These are phyloP conservation scores for Venturia canescens DNA, from an alignment of 1,140 invertebrate genomes.

Conservation along the genomic window DNA sequence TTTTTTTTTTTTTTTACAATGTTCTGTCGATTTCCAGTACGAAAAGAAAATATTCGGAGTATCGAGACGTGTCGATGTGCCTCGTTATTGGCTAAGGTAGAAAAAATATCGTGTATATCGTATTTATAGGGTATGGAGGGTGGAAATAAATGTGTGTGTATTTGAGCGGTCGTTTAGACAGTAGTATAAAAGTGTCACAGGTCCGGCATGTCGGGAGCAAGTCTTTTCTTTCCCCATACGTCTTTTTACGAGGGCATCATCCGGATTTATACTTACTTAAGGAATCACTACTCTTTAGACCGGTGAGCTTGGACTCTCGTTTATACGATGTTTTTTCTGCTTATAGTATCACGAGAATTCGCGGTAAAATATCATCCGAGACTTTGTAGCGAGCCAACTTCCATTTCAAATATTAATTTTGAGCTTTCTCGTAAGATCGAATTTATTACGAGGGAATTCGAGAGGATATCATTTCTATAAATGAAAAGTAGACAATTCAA, in stretches of 20 bases:
- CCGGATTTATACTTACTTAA: constrained; percentile 72
- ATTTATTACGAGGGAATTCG: not conserved
- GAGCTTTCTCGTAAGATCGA: not conserved
- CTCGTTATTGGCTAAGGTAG: constrained; percentile 2
- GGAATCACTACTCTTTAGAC: constrained; percentile 61
- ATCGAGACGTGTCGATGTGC: not conserved
- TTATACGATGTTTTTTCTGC: constrained; percentile 1
- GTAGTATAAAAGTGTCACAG: constrained; percentile 31
- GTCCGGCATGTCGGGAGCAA: constrained; percentile 20
- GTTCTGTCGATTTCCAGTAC: not conserved
- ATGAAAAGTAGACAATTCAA: not conserved
- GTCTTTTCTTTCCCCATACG: constrained; percentile 33
- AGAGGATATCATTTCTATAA: not conserved
- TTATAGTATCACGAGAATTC: not conserved
- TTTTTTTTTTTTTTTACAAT: too few relatives aligned
- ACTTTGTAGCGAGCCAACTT: constrained; percentile 20
- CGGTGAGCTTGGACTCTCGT: constrained; percentile 52
- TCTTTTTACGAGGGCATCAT: constrained; percentile 69
- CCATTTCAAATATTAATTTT: constrained; percentile 36
- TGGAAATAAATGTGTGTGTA: not conserved
- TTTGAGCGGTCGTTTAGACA: constrained; percentile 12
- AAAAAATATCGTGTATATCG: not conserved
- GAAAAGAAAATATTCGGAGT: not conserved
- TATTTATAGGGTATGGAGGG: not conserved
- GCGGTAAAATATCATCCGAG: constrained; percentile 25